phyloP scores from a whole-genome alignment of 2,888 invertebrate genomes.

The Psococerastis gibbosa region DNA sequence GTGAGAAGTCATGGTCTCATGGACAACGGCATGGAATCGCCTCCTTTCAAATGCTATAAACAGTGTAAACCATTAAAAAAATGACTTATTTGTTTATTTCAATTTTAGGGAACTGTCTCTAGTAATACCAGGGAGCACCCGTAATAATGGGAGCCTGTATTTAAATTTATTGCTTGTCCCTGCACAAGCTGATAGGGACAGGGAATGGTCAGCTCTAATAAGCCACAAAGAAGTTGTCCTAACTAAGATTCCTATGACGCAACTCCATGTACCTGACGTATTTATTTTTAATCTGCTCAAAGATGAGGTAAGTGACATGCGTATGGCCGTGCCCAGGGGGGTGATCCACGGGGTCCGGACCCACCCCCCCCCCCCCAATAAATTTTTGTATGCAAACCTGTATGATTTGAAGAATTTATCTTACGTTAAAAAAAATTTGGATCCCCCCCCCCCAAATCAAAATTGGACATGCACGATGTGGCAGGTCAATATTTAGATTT shows the following conservation, averaged over 20 bases:
- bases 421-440: no score
- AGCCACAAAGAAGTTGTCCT: constrained; percentile 25
- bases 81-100: constrained; percentile 13
- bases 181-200: constrained; percentile 8
- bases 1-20: constrained; percentile 17
- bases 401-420: no score
- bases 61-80: constrained; percentile 9
- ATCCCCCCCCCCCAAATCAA: no score
- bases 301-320: constrained; percentile 20
- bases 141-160: constrained; percentile 67
- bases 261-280: constrained; percentile 17
- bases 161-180: constrained; percentile 52
- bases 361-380: no score
- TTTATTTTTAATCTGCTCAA: constrained; percentile 17
- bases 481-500: no score
- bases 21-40: no score
- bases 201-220: constrained; percentile 14
- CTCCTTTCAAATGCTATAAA: no score
- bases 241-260: constrained; percentile 44
- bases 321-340: no score
- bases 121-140: constrained; percentile 49
- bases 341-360: no score
- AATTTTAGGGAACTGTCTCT: constrained; percentile 42
- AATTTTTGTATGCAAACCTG: no score
- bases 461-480: no score